Base-by-base conservation (phyloP, 2,113 vertebrate species). In the Hyaena hyaena region DNA sequence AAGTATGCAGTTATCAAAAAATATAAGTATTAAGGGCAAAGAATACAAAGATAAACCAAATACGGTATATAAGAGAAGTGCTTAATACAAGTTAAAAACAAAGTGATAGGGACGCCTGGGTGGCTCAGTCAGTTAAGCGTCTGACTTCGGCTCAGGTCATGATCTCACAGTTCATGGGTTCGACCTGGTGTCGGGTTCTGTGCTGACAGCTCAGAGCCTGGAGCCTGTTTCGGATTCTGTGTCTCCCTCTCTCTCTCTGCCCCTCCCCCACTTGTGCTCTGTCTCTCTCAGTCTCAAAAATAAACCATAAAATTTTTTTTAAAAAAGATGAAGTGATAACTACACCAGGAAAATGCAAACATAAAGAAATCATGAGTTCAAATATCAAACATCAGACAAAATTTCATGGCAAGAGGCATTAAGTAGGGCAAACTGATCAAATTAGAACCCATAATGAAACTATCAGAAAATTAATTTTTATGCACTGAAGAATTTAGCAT, bases 1-100 rank as follows among this genome's bases (percentile, higher is more conserved):
- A 93, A 93, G 53, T 53, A 74, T 68, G 69, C 39, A 90, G 33
- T 50, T 80, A 61, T 43, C 35, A 82, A 91, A 35, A 83, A 45
- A 87, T 21, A 26, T 26, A 94, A 69, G 15, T 55, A 92, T 33
- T 82, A 80, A 82, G 15, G 19, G 35, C 61, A 95, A 93, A 68
- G 10, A 74, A 28, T 74, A 68, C 39, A 76, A 50, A 26, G 19
- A 85, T 63, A 24, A 92, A 68, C n/a, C n/a, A 79, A 86, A 93
- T 90, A 58, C 10, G 87, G 14, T 55, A 65, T 58, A 66, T 71
- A 71, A 94, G 28, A 93, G 35, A 96, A 74, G 1, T 74, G 83
- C 69, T 80, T 79, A 96, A 83, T 55, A 82, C 35, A 91, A 17
- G 15, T 81, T 91, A 88, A 74, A 80, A 96, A 73, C 28, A 69